Evolutionary conservation across 2,797 vertebrate species (phyloP).

Genomic region (Ciconia nigra): DNA sequence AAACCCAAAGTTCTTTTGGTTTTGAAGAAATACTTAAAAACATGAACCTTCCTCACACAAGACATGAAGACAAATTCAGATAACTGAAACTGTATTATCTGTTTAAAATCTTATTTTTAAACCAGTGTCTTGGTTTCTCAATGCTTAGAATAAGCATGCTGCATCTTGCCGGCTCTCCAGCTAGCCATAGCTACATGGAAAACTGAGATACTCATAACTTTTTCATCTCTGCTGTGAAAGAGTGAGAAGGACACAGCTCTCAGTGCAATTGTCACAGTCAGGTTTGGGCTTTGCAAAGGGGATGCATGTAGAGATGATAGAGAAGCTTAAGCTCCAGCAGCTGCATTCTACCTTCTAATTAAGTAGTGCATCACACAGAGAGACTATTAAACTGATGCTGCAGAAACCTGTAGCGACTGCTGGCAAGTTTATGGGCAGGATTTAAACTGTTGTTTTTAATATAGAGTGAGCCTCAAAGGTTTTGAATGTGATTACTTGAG

Average conservation of each 20-base stretch:
- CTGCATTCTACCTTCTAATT: not conserved
- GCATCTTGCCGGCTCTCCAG: not conserved
- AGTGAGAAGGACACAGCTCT: not conserved
- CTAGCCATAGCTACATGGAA: not conserved
- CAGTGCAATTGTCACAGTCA: not conserved
- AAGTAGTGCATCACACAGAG: not conserved
- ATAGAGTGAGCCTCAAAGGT: not conserved
- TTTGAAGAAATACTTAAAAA: not conserved
- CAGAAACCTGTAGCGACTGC: not conserved
- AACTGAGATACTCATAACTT: not conserved
- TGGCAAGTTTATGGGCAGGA: not conserved
- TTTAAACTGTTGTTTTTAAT: conserved; percentile 9
- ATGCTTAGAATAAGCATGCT: not conserved
- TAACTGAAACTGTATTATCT: not conserved
- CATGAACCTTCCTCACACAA: not conserved
- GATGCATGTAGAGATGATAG: not conserved
- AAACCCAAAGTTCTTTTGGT: not conserved
- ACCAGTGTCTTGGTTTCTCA: not conserved
- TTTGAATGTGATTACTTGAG: not conserved
- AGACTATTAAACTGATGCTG: not conserved
- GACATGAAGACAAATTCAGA: not conserved
- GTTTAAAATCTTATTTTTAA: not conserved
- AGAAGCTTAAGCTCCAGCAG: not conserved
- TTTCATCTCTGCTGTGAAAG: not conserved
- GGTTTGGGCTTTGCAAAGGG: not conserved